Base-by-base conservation (phyloP, 2,888 invertebrate genomes). In the Meteorus colon region DNA sequence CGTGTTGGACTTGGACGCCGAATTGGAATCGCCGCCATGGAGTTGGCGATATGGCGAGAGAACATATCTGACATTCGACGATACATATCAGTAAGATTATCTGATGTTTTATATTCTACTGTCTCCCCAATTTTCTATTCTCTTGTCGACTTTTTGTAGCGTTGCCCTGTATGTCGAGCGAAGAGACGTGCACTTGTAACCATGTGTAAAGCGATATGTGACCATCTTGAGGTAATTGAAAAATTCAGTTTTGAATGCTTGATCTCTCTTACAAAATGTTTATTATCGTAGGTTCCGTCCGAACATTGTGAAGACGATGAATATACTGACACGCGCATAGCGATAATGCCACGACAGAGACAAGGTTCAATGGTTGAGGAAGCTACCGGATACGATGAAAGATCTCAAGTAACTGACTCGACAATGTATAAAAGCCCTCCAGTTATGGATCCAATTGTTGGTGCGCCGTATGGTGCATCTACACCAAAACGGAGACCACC, bases 191-290 rank as follows among this genome's bases (percentile, higher is more conserved):
- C 37, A 60, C 27, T 70, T 24, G 4, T 29, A 37, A 29, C 29
- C 27, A 41, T 75, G 27, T 55, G 63, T 12, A 45, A 75, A 60
- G 66, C 66, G 0, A 71, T 75, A 31, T 37, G n/a, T 4, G 31
- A 59, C 4, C 41, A 60, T 63, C 66, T 75, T 45, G 60, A 34
- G 59, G 74, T 75, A 70, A 70, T 69, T 66, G n/a, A 34, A 1
- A 12, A 16, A 6, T 19, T 34, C 31, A 37, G 37, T 24, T 29
- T 34, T 14, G 34, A 55, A 55, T 10, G 14, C 31, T 34, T 12
- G 8, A 51, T 55, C n/a, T 69, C 19, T 55, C 10, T 69, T 34
- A 8, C 29, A 6, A 29, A 31, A 29, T 19, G 34, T 68, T 31
- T 37, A 55, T 31, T 59, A 19, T 69, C 34, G 55, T 69, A 69